These are phyloP conservation scores for Uloborus plumipes DNA, from an alignment of 2,888 invertebrate genomes.

Conservation along the genomic window DNA sequence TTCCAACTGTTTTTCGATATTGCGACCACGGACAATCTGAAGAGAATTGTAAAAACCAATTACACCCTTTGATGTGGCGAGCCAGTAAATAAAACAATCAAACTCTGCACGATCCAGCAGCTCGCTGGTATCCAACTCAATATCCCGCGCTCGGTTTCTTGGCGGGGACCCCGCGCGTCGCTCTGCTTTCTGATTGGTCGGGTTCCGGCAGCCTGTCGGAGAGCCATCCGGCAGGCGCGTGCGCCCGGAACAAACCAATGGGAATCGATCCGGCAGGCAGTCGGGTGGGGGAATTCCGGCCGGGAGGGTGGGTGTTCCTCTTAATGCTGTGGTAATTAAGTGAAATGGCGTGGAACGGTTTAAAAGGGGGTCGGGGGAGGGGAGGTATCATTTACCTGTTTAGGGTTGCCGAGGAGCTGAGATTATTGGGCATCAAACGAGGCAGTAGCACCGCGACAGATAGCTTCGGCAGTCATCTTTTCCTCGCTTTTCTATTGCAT, in stretches of 20 bases:
- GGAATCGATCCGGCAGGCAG: not conserved
- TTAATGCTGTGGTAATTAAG: constrained; percentile 52
- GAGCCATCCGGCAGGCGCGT: not conserved
- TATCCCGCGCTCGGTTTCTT: constrained; percentile 31
- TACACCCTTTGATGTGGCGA: too few relatives aligned
- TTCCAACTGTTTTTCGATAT: too few relatives aligned
- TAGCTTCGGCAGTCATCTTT: too few relatives aligned
- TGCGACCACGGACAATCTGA: too few relatives aligned
- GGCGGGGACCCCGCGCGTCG: too few relatives aligned
- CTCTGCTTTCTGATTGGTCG: constrained; percentile 37
- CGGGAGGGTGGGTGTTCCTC: constrained; percentile 6
- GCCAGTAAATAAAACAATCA: too few relatives aligned
- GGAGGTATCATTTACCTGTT: constrained; percentile 6
- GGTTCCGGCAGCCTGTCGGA: constrained; percentile 7
- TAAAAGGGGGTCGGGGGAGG: constrained; percentile 17
- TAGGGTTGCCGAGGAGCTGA: not conserved
- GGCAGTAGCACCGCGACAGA: too few relatives aligned
- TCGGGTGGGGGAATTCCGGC: constrained; percentile 3
- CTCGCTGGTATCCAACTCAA: constrained; percentile 25
- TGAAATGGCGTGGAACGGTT: constrained; percentile 48
- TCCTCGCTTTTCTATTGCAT: too few relatives aligned
- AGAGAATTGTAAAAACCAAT: too few relatives aligned
- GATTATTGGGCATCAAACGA: too few relatives aligned
- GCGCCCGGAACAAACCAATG: constrained; percentile 17
- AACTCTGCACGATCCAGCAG: too few relatives aligned